Conservation (phyloP, 2,888 invertebrate genomes). For the Heliothis peltigera region DNA sequence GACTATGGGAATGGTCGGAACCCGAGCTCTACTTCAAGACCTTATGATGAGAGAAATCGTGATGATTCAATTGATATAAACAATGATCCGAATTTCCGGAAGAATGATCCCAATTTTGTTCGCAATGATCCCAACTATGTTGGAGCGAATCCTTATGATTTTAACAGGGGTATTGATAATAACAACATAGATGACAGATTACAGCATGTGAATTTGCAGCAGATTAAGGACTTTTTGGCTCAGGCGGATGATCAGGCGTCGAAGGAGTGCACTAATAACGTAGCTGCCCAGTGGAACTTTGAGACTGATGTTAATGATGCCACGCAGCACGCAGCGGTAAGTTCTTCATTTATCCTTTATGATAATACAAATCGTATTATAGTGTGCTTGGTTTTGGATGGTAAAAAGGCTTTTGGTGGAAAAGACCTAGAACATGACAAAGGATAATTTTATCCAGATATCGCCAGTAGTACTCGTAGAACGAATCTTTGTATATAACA, state of each 20-base stretch:
- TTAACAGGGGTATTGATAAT: conserved; percentile 78
- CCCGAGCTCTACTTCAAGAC: conserved; percentile 71
- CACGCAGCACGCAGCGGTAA: conserved; percentile 95
- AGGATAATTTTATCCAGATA: neutral
- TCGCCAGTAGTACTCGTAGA: neutral
- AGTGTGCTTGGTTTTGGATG: no score
- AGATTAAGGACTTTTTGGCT: conserved; percentile 90
- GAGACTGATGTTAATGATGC: conserved; percentile 96
- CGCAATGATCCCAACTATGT: conserved; percentile 84
- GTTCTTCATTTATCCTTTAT: conserved; percentile 72
- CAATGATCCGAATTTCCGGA: conserved; percentile 84
- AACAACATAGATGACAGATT: conserved; percentile 83
- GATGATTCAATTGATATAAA: conserved; percentile 86
- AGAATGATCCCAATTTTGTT: conserved; percentile 88
- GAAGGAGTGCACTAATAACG: conserved; percentile 95
- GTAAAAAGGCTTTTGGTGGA: neutral
- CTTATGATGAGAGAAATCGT: conserved; percentile 78
- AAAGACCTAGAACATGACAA: neutral
- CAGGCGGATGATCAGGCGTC: conserved; percentile 94
- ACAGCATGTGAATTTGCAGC: conserved; percentile 83
- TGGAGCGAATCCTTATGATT: conserved; percentile 83
- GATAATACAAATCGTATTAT: no score
- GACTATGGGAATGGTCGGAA: conserved; percentile 77
- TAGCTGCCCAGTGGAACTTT: conserved; percentile 97
- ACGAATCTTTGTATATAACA: neutral